Percentiles rank a stretch among this genome's conserved stretches.
Evolutionary conservation across 1,140 invertebrate genomes (phyloP).

Genomic region (Drosophila kanapiae): DNA sequence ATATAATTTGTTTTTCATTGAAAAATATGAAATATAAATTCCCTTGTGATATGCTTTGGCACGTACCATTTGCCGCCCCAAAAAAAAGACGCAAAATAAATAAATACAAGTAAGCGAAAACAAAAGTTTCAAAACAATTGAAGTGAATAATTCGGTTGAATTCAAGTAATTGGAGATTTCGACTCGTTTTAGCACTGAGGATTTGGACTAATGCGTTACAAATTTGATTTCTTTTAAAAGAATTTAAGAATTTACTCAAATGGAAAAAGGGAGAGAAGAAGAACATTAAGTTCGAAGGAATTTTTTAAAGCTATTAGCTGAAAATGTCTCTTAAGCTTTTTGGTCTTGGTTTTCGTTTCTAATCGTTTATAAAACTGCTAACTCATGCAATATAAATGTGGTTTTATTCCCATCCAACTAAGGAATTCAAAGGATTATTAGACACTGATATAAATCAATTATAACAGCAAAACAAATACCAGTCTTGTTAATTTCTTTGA

Average conservation of each 20-base stretch:
- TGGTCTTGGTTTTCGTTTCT: neutral
- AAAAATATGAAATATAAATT: conserved; percentile 58
- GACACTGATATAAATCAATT: neutral
- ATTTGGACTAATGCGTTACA: conserved; percentile 35
- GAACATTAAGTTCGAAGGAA: neutral
- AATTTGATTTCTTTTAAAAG: conserved; percentile 42
- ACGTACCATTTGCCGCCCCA: conserved; percentile 50
- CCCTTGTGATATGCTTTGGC: conserved; percentile 44
- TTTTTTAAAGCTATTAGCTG: neutral
- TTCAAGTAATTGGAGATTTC: conserved; percentile 39
- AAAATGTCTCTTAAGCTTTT: neutral
- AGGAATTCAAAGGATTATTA: neutral
- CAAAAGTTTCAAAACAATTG: conserved; percentile 49
- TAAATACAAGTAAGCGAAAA: conserved; percentile 32
- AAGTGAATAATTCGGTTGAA: conserved; percentile 48
- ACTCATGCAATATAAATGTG: neutral
- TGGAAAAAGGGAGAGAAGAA: neutral
- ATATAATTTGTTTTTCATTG: conserved; percentile 68
- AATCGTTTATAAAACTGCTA: neutral
- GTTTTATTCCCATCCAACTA: neutral
- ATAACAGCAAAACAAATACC: neutral
- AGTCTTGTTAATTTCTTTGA: neutral
- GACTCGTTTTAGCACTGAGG: conserved; percentile 28
- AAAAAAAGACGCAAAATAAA: conserved; percentile 29
- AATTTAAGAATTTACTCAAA: conserved; percentile 17